phyloP scores from a whole-genome alignment of 2,797 vertebrate genomes.

The Prionace glauca region DNA sequence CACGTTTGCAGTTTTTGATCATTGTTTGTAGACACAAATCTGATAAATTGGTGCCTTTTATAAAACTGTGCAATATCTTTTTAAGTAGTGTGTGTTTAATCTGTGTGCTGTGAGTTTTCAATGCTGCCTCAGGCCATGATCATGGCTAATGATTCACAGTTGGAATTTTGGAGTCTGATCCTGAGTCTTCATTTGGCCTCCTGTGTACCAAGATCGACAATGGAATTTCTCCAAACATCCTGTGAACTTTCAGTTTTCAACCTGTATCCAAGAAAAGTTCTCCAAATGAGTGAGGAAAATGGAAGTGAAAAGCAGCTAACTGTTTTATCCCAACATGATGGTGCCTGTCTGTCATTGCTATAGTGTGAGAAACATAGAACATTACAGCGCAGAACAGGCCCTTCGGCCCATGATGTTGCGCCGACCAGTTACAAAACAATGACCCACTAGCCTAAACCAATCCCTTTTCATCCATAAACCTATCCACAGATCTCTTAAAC shows the following conservation, averaged over 20 bases:
- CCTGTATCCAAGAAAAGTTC: not conserved
- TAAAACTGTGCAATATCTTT: slow-evolving; percentile 36
- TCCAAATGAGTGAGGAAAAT: not conserved
- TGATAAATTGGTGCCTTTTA: slow-evolving; percentile 30
- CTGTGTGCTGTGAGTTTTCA: not conserved
- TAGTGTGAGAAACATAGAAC: not conserved
- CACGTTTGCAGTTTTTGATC: slow-evolving; percentile 22
- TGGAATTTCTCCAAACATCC: not conserved
- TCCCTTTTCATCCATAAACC: too few relatives aligned
- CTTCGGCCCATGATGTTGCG: too few relatives aligned
- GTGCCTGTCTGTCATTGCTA: not conserved
- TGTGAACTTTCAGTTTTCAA: not conserved
- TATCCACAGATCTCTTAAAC: too few relatives aligned
- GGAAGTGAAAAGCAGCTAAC: not conserved
- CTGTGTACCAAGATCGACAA: not conserved
- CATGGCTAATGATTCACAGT: not conserved
- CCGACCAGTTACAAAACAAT: too few relatives aligned
- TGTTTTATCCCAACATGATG: not conserved
- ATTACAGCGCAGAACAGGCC: too few relatives aligned
- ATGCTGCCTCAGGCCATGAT: too few relatives aligned
- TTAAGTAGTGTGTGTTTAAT: slow-evolving; percentile 14
- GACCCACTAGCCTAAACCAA: too few relatives aligned
- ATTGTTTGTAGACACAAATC: slow-evolving; percentile 16
- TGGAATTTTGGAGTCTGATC: not conserved
- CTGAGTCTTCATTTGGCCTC: not conserved